Percentiles rank a stretch among this genome's conserved stretches.
Evolutionary conservation across 2,113 vertebrate species (phyloP).

Genomic region (Sclerurus mexicanus): DNA sequence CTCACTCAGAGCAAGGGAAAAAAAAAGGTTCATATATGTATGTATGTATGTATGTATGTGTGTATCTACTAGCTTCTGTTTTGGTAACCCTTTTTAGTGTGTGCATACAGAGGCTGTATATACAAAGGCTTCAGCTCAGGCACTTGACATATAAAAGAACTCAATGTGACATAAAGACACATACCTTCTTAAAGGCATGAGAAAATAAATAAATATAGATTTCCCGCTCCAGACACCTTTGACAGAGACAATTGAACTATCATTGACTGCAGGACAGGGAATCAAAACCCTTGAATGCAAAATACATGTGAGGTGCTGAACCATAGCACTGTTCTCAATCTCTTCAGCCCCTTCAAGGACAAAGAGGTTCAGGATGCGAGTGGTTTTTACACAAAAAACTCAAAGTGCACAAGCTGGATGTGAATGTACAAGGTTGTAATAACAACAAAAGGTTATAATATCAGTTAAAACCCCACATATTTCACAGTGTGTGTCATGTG

Average conservation of each 20-base stretch:
- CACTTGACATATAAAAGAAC: neutral
- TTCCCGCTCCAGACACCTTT: neutral
- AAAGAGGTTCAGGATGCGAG: neutral
- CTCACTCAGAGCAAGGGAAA: neutral
- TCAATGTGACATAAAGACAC: neutral
- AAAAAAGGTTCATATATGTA: neutral
- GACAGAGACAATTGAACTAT: neutral
- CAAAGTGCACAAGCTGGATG: neutral
- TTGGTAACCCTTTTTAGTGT: neutral
- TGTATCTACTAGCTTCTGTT: neutral
- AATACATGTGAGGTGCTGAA: neutral
- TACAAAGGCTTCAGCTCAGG: neutral
- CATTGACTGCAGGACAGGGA: neutral
- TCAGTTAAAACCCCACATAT: neutral
- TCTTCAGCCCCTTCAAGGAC: neutral
- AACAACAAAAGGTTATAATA: too few species aligned
- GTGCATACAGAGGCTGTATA: neutral
- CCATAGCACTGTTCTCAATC: neutral
- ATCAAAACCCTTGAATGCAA: neutral
- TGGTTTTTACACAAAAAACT: neutral
- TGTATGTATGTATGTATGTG: accelerated
- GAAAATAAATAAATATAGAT: neutral
- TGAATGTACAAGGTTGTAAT: neutral
- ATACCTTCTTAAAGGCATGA: neutral
- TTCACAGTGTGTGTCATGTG: neutral